Evolutionary conservation across 2,113 vertebrate genomes (phyloP), one percentile per base, ranked within the genome.

Genomic region (Alligator sinensis): DNA sequence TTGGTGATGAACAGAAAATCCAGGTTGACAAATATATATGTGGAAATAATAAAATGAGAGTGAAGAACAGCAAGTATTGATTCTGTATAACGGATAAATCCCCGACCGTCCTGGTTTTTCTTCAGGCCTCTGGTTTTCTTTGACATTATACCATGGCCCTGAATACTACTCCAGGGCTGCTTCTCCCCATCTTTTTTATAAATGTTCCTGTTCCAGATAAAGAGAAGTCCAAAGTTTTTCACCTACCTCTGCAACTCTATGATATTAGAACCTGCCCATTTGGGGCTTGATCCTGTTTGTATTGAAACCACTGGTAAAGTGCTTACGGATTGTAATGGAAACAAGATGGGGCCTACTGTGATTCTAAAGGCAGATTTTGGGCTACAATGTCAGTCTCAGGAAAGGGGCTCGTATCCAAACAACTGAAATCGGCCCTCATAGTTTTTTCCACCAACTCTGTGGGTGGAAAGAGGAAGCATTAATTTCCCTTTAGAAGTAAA

Each of bases 371-470:
- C 84, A 89, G 77, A 90, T 82, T 82, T 93, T 38, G 55, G 84
- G 34, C 61, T 95, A 9, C 87, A 88, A 94, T 93, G 82, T 94
- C 82, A 90, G 90, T 92, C 88, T 95, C 70, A 90, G 89, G 74
- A 93, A 5, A 34, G 88, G 88, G 91, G 94, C 88, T 84, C n/a
- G 62, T 80, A 94, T 96, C 93, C 93, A 97, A 90, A 90, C 74
- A 88, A 14, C 2, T 94, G 88, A 96, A 94, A 96, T 96, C 90
- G 89, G 79, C 87, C 28, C 77, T 27, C 27, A 77, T 54, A 95
- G 82, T 94, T 96, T 96, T 47, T 93, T 87, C 80, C 94, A 90
- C 57, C 90, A 93, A 85, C 25, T 9, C 85, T 2, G 0, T 77
- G 58, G 55, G 27, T 87, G 30, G 68, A 95, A 95, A 93, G 70